phyloP scores from a whole-genome alignment of 64 coral and sea anemone genomes.

The Actinia equina region DNA sequence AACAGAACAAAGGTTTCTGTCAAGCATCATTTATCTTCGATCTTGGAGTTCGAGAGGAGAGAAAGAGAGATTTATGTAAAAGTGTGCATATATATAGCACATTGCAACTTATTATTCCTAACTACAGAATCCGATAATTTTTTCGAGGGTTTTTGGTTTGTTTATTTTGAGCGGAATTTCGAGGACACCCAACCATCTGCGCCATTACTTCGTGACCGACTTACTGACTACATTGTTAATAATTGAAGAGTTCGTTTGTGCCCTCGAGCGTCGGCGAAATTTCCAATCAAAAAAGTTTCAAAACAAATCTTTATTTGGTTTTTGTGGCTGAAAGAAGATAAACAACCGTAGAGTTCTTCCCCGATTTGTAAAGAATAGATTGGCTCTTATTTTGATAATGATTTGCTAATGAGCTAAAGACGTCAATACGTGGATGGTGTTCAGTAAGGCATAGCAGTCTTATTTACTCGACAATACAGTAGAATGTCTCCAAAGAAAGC shows the following conservation, averaged over 20 bases:
- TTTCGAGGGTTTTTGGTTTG: not conserved
- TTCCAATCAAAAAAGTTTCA: not conserved
- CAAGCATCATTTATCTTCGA: no score
- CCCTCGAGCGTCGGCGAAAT: not conserved
- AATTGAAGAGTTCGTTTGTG: not conserved
- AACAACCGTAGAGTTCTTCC: not conserved
- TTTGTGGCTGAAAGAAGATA: not conserved
- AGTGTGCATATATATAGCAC: no score
- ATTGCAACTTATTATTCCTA: not conserved
- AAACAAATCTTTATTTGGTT: not conserved
- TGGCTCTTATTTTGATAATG: not conserved
- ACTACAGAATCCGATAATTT: not conserved
- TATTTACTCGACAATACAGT: no score
- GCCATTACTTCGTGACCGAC: not conserved
- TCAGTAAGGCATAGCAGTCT: no score
- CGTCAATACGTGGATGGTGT: no score
- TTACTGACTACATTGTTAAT: not conserved
- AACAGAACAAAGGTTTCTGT: no score
- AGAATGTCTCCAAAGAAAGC: no score
- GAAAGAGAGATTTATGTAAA: no score
- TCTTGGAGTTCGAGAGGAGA: no score
- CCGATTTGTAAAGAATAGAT: not conserved
- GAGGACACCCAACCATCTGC: not conserved
- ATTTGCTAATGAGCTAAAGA: not conserved
- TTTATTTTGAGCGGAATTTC: not conserved